A percentile compares a stretch with the other conserved stretches of the same genome.
Conservation (phyloP, 1,140 invertebrate genomes). For the Drosophila eugracilis region DNA sequence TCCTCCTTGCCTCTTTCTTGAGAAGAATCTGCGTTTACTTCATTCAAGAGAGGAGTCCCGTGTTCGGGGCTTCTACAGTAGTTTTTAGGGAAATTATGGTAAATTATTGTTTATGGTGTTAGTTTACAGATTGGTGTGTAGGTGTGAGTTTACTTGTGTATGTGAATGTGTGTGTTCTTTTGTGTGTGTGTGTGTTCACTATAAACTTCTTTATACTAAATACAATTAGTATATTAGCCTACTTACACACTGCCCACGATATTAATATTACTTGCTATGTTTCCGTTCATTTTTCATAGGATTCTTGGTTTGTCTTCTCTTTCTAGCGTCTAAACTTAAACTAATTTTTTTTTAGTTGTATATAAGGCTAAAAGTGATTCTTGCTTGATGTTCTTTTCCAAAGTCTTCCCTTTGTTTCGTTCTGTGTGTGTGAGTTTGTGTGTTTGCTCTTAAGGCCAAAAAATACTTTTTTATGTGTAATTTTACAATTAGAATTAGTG, state of each 20-base stretch:
- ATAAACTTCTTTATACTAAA: neutral
- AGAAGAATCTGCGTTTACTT: neutral
- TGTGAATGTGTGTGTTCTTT: neutral
- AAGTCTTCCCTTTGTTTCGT: conserved; percentile 30
- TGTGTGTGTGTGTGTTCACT: neutral
- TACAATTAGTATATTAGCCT: neutral
- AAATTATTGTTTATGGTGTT: neutral
- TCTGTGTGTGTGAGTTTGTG: conserved; percentile 6
- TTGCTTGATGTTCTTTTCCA: conserved; percentile 23
- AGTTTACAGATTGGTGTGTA: neutral
- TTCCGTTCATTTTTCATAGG: neutral
- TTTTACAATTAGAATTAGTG: conserved; percentile 19
- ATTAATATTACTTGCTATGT: neutral
- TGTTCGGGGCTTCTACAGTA: neutral
- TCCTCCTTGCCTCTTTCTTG: neutral
- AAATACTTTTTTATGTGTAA: conserved; percentile 55
- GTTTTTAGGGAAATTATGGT: neutral
- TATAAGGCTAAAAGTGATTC: conserved; percentile 76
- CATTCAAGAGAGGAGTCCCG: neutral
- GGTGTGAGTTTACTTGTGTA: neutral
- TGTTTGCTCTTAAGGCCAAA: conserved; percentile 42
- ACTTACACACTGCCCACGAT: neutral
- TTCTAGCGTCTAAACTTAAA: conserved; percentile 23
- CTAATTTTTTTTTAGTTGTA: conserved; percentile 52
- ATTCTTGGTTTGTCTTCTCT: conserved; percentile 13